These are phyloP conservation scores for Bursaphelenchus okinawaensis DNA, from an alignment of 2,888 invertebrate species.

Conservation along the genomic window DNA sequence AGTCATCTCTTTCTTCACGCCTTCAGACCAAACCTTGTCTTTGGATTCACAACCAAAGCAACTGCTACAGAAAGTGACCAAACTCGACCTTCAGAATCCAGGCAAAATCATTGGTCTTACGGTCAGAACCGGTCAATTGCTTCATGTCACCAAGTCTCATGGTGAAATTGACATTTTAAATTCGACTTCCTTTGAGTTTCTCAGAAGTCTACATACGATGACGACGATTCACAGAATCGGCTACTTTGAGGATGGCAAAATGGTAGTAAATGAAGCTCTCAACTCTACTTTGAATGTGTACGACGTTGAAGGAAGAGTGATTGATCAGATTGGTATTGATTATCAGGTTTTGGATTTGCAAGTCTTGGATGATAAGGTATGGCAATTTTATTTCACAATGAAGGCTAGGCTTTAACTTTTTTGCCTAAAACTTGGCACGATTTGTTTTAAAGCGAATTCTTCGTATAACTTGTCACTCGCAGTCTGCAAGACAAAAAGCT, in stretches of 20 bases:
- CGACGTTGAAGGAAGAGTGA: neutral
- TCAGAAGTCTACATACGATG: neutral
- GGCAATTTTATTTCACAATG: no score
- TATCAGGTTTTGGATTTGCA: conserved; percentile 6
- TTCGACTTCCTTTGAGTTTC: neutral
- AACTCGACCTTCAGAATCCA: neutral
- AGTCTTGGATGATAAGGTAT: neutral
- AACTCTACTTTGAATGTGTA: neutral
- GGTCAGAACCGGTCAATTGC: neutral
- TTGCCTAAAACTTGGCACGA: no score
- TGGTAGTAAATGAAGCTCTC: conserved; percentile 1
- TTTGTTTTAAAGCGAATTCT: no score
- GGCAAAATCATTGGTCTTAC: neutral
- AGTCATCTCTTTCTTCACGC: neutral
- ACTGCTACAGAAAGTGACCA: neutral
- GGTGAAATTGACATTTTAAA: neutral
- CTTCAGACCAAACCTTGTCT: neutral
- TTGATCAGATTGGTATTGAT: neutral
- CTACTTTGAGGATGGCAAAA: conserved; percentile 2
- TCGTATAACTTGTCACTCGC: no score
- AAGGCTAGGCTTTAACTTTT: no score
- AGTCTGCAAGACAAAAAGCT: no score
- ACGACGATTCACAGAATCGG: neutral
- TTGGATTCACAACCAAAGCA: neutral
- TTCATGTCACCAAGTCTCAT: neutral